These are phyloP conservation scores for Lysandra bellargus DNA, from an alignment of 2,888 invertebrate species.

Conservation along the genomic window DNA sequence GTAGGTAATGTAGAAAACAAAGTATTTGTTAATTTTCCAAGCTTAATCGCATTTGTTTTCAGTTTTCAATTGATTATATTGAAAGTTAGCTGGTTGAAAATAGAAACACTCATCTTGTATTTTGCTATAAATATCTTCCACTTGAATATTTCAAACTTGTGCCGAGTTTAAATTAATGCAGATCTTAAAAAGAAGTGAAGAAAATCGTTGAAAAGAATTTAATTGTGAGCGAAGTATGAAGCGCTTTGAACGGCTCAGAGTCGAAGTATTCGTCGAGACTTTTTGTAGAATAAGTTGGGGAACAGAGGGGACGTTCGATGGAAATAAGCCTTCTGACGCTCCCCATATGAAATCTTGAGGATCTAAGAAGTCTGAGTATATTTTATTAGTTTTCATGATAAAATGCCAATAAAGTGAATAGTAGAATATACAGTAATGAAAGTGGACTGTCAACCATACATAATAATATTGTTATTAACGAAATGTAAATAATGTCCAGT, in stretches of 20 bases:
- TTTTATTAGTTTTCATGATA: background rate
- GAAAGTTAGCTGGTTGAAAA: background rate
- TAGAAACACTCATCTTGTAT: background rate
- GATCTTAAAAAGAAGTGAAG: constrained; percentile 6
- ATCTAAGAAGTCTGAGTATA: background rate
- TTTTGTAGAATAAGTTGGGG: background rate
- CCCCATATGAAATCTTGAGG: background rate
- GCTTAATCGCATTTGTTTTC: too few species aligned
- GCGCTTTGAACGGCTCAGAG: background rate
- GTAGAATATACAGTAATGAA: too few species aligned
- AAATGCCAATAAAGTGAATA: too few species aligned
- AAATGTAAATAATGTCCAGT: too few species aligned
- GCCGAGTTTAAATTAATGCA: constrained; percentile 2
- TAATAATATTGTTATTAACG: too few species aligned
- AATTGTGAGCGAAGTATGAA: constrained; percentile 13
- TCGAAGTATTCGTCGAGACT: constrained; percentile 16
- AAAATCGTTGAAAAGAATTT: constrained; percentile 25
- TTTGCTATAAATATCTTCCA: background rate
- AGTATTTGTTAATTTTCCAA: too few species aligned
- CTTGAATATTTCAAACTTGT: background rate
- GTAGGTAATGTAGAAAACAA: too few species aligned
- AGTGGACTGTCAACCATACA: too few species aligned
- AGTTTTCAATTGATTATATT: background rate
- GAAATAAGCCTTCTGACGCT: background rate
- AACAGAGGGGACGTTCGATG: background rate